Evolutionary conservation across 2,113 vertebrate species (phyloP).

Genomic region (Aramus guarauna): DNA sequence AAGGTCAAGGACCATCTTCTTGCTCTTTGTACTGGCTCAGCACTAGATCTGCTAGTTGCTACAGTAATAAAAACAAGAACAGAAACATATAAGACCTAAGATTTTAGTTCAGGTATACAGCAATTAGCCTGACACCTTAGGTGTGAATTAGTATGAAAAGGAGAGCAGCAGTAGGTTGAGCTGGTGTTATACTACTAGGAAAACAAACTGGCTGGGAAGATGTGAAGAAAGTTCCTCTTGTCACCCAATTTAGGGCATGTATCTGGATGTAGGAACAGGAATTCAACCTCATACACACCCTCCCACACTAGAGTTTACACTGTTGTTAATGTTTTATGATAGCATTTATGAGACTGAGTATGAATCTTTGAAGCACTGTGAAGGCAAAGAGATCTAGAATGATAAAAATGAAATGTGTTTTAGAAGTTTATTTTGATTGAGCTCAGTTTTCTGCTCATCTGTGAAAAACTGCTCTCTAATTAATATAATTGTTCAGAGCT

Average conservation of each 20-base stretch:
- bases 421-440: constrained; percentile 33
- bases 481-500: neutral
- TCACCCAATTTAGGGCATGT: neutral
- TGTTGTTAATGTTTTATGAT: constrained; percentile 1
- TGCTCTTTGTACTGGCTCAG: neutral
- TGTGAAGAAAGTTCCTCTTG: neutral
- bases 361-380: neutral
- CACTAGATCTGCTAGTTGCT: neutral
- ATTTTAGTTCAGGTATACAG: neutral
- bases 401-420: constrained; percentile 22
- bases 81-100: neutral
- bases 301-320: neutral
- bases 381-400: constrained; percentile 13
- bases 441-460: neutral
- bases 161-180: neutral
- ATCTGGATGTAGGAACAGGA: neutral
- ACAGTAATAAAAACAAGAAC: neutral
- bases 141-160: neutral
- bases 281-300: neutral
- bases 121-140: neutral
- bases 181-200: neutral
- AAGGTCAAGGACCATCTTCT: neutral
- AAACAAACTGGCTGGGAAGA: neutral
- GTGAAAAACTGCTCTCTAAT: neutral
- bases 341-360: neutral